Evolutionary conservation across 2,797 vertebrate genomes (phyloP), one percentile per base, ranked within the genome.

Genomic region (Phylloscopus collybita): DNA sequence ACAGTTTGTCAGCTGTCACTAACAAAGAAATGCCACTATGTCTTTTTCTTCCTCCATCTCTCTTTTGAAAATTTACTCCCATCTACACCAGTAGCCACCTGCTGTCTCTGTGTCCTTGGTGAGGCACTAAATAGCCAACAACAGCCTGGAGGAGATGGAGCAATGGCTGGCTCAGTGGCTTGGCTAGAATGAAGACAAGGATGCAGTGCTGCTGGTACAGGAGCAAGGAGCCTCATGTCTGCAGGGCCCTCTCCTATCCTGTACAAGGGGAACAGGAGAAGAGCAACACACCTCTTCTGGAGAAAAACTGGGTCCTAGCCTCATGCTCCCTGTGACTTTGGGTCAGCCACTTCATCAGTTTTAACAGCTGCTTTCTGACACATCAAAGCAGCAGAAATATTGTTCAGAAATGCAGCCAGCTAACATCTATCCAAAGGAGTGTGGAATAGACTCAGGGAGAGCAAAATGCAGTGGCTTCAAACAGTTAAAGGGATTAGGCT

Each of bases 251-350:
- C 40, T 85, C 51, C n/a, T 71, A 3, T 19, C 12, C 60, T 42
- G 10, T 7, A 13, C 5, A 17, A 13, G 19, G 19, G 27, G 49
- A 90, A 18, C 6, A 38, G 54, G 18, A 42, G 38, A 45, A 44
- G 16, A 25, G 18, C 8, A 70, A 13, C 2, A 23, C 0, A 0
- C 36, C 15, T 34, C 34, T 34, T 34, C 34, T 45, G 25, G n/a
- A 38, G 59, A 50, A 16, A 86, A 51, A 3, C 16, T 1, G 0
- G 4, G 7, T 36, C 12, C 16, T 23, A 53, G 11, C 25, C 34
- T 51, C 29, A 56, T 42, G 36, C 45, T 86, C 1, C 1, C 60
- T 19, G 15, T 72, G 49, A 44, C 64, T 72, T 86, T 19, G 45
- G 70, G 59, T 69, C 62, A 93, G 16, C 11, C 30, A 16, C 45